Base-by-base conservation (phyloP, 1,140 invertebrate species). In the Drosophila athabasca region DNA sequence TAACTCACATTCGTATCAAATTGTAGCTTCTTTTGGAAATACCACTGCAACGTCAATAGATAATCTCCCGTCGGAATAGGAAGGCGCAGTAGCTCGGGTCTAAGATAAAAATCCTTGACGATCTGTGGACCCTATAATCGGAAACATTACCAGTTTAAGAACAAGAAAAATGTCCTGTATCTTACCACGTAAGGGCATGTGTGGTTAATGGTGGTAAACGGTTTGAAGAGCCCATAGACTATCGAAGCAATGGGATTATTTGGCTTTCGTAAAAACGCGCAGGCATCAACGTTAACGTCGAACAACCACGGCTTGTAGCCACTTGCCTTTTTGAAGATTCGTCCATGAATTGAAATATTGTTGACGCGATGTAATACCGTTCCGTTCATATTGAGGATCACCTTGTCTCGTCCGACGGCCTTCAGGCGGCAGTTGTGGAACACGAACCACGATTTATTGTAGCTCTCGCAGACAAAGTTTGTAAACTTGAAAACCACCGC, bases 181-280 rank as follows among this genome's bases (percentile, higher is more conserved):
- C n/a, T 69, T 61, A 71, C 54, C 41, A 71, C 39, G 19, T 26
- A 71, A 1, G 68, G 68, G 11, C 68, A 71, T 0, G 68, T 31
- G 19, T 71, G 68, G 15, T 71, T 71, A 2, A 71, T 48, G n/a
- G 68, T 71, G 6, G 49, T 24, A 31, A 24, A 71, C 0, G 60
- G 22, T 7, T 43, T 59, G n/a, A 41, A 59, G 2, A 71, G 31
- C 1, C 13, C 22, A 43, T 39, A 68, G 4, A 71, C 1, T 1
- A 69, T 43, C 13, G 0, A 35, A 2, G 7, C 35, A 29, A 68
- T 0, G 3, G 65, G 43, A 53, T 49, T 44, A 15, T 49, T 35
- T 4, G 11, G 4, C 3, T 24, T 41, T 3, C 48, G 53, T 8
- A 69, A 2, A 11, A 17, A 69, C 0, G 26, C 54, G 8, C 68